A percentile compares a stretch with the other conserved stretches of the same genome.
Evolutionary conservation across 2,888 invertebrate genomes (phyloP).

Genomic region (Sphaerolaimus hirsutus): DNA sequence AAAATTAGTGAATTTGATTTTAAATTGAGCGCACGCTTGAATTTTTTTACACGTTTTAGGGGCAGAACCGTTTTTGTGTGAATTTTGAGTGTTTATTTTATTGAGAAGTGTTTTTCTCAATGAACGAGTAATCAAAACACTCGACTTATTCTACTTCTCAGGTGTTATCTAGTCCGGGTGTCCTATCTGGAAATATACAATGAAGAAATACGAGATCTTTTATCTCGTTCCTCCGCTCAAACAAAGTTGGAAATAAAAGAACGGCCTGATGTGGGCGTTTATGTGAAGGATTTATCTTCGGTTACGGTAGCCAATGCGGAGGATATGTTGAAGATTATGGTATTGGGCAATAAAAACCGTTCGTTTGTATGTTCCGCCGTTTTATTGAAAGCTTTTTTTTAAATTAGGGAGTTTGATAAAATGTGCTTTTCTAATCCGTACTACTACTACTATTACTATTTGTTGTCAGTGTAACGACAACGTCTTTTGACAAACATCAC

Average conservation of each 20-base stretch:
- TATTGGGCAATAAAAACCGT: slow-evolving; percentile 81
- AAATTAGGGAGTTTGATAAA: neutral
- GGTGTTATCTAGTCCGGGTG: slow-evolving; percentile 74
- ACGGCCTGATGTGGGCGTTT: slow-evolving; percentile 80
- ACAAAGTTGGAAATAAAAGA: slow-evolving; percentile 46
- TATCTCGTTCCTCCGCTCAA: slow-evolving; percentile 58
- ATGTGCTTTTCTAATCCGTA: too few species aligned
- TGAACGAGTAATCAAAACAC: too few species aligned
- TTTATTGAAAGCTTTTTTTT: neutral
- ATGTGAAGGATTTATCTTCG: slow-evolving; percentile 83
- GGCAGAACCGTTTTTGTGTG: too few species aligned
- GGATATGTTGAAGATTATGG: slow-evolving; percentile 78
- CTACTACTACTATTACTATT: too few species aligned
- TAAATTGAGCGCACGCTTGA: too few species aligned
- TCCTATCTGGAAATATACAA: slow-evolving; percentile 97
- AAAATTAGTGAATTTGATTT: too few species aligned
- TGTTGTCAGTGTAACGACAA: neutral
- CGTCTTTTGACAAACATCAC: too few species aligned
- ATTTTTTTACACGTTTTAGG: too few species aligned
- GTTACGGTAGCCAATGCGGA: slow-evolving; percentile 94
- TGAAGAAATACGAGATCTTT: slow-evolving; percentile 82
- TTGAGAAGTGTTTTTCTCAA: too few species aligned
- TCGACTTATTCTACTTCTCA: too few species aligned
- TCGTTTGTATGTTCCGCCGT: slow-evolving; percentile 17
- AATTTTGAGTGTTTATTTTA: too few species aligned